Conservation (phyloP, 2,113 vertebrate genomes). For the Nettapus auritus region DNA sequence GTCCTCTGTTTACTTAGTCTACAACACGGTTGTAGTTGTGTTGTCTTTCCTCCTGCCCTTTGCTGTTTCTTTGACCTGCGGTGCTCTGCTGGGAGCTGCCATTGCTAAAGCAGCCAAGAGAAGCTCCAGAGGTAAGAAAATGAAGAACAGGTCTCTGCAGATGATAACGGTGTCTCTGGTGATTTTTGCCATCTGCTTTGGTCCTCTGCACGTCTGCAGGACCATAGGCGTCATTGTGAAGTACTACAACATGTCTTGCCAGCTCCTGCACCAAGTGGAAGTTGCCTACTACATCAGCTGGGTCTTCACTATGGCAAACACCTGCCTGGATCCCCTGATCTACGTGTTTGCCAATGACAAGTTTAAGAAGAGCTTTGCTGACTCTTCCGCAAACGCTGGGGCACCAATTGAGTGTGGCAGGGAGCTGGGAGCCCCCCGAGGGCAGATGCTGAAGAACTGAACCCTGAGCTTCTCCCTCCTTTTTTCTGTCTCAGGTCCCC, state of each 20-base stretch:
- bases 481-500: neutral
- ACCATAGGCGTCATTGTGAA: constrained; percentile 48
- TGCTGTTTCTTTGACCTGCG: constrained; percentile 47
- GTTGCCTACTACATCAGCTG: constrained; percentile 51
- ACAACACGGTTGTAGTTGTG: constrained; percentile 59
- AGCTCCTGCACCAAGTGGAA: neutral
- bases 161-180: constrained; percentile 66
- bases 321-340: constrained; percentile 62
- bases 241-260: neutral
- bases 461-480: neutral
- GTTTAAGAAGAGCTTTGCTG: constrained; percentile 32
- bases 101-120: constrained; percentile 59
- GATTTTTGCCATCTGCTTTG: constrained; percentile 76
- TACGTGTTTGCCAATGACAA: constrained; percentile 48
- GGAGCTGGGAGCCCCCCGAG: neutral
- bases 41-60: constrained; percentile 74
- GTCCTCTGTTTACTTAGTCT: constrained; percentile 46
- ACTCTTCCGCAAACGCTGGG: neutral
- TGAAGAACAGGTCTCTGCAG: constrained; percentile 73
- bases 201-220: constrained; percentile 71
- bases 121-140: constrained; percentile 53
- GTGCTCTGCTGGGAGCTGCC: constrained; percentile 58
- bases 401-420: neutral
- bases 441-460: neutral
- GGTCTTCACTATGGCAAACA: constrained; percentile 57